A percentile compares a stretch with the other conserved stretches of the same genome.
Conservation (phyloP, 2,113 vertebrate genomes). For the Hemiscyllium ocellatum region DNA sequence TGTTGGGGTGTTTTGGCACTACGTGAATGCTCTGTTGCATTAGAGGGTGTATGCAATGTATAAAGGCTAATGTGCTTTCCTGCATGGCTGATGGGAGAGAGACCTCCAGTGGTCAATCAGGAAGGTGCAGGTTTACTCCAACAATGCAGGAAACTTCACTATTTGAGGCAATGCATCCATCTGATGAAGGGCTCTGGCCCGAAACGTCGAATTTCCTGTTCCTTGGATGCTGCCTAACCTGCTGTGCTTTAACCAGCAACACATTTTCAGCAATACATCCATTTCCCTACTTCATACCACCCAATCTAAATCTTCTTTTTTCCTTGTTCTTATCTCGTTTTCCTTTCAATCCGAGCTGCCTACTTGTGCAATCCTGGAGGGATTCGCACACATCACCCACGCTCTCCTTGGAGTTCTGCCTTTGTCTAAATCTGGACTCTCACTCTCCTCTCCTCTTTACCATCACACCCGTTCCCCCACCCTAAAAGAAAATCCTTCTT, state of each 20-base stretch:
- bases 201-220: too few relatives aligned
- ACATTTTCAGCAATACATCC: too few relatives aligned
- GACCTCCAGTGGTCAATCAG: not conserved
- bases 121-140: not conserved
- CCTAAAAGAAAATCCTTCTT: too few relatives aligned
- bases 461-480: too few relatives aligned
- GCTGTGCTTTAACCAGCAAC: too few relatives aligned
- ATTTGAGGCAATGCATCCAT: not conserved
- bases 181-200: too few relatives aligned
- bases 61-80: not conserved
- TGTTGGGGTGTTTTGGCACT: not conserved
- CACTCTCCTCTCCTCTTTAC: too few relatives aligned
- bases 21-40: not conserved
- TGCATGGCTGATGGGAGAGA: not conserved
- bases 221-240: too few relatives aligned
- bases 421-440: too few relatives aligned
- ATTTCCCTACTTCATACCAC: not conserved
- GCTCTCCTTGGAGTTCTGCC: too few relatives aligned
- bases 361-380: too few relatives aligned
- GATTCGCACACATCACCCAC: too few relatives aligned
- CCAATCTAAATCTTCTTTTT: not conserved
- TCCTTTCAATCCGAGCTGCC: not conserved
- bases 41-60: not conserved
- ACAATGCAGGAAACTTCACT: not conserved
- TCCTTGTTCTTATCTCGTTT: not conserved